Evolutionary conservation across 2,797 vertebrate genomes (phyloP).

Genomic region (Crocodylus rhombifer): DNA sequence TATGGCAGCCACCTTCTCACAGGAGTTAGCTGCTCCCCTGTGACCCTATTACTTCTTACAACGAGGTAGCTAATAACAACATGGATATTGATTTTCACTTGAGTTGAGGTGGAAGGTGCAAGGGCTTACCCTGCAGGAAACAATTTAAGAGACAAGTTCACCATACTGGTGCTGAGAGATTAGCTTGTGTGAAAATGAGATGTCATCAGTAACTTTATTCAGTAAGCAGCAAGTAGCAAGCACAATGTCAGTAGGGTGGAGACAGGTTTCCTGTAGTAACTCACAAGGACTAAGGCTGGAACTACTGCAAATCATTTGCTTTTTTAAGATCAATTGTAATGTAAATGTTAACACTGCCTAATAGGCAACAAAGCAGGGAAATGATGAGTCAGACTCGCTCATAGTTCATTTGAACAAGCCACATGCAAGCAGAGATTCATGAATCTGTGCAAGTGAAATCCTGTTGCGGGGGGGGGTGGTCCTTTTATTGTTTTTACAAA

Average conservation of each 20-base stretch:
- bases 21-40: background rate
- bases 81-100: background rate
- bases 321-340: constrained; percentile 75
- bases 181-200: background rate
- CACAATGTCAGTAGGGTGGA: constrained; percentile 2
- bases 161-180: background rate
- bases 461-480: constrained; percentile 58
- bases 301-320: constrained; percentile 40
- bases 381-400: constrained; percentile 73
- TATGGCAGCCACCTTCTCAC: background rate
- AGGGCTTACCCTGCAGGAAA: background rate
- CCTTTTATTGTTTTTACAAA: constrained; percentile 43
- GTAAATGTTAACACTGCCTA: constrained; percentile 76
- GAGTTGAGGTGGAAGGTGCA: background rate
- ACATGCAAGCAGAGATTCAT: constrained; percentile 71
- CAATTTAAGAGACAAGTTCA: background rate
- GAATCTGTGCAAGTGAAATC: constrained; percentile 60
- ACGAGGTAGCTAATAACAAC: background rate
- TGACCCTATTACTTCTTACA: background rate
- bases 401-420: constrained; percentile 71
- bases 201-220: background rate
- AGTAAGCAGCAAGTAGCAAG: background rate
- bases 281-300: constrained; percentile 52
- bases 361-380: constrained; percentile 76
- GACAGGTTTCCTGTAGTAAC: constrained; percentile 45